These are phyloP conservation scores for Arrhopalites spinosus DNA, from an alignment of 2,888 invertebrate species.

Conservation along the genomic window DNA sequence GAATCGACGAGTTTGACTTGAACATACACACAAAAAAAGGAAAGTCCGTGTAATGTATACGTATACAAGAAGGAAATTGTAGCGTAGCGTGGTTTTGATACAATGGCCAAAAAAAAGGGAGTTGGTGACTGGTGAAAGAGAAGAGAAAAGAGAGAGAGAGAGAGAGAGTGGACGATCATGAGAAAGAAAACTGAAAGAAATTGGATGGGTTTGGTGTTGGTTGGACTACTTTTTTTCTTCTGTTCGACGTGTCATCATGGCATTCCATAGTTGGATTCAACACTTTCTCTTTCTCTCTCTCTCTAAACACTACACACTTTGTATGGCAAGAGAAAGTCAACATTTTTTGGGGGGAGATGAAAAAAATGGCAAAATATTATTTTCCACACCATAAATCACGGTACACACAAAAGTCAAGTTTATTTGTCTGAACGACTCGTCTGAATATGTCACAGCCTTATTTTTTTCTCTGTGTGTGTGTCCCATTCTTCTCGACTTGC, in stretches of 20 bases:
- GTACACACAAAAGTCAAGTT: conserved; percentile 54
- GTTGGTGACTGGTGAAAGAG: not conserved
- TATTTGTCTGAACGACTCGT: conserved; percentile 50
- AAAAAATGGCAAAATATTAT: conserved; percentile 45
- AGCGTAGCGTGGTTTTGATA: not conserved
- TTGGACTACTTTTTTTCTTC: conserved; percentile 35
- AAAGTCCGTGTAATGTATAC: not conserved
- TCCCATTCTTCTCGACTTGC: conserved; percentile 26
- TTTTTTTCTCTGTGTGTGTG: conserved; percentile 18
- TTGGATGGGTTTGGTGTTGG: conserved; percentile 28
- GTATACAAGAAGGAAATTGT: not conserved
- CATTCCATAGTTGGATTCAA: not conserved
- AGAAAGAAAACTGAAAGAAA: conserved; percentile 18
- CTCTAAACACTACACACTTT: not conserved
- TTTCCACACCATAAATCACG: conserved; percentile 55
- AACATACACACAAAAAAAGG: too few relatives aligned
- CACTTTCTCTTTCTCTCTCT: not conserved
- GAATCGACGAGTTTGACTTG: too few relatives aligned
- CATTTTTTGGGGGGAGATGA: not conserved
- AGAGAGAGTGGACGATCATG: conserved; percentile 16
- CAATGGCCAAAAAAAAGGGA: not conserved
- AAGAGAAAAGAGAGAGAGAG: not conserved
- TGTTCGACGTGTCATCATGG: not conserved
- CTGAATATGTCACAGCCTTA: conserved; percentile 45
- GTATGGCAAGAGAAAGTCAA: not conserved